phyloP scores from a whole-genome alignment of 2,797 vertebrate genomes.

The Arrhamphus sclerolepis region DNA sequence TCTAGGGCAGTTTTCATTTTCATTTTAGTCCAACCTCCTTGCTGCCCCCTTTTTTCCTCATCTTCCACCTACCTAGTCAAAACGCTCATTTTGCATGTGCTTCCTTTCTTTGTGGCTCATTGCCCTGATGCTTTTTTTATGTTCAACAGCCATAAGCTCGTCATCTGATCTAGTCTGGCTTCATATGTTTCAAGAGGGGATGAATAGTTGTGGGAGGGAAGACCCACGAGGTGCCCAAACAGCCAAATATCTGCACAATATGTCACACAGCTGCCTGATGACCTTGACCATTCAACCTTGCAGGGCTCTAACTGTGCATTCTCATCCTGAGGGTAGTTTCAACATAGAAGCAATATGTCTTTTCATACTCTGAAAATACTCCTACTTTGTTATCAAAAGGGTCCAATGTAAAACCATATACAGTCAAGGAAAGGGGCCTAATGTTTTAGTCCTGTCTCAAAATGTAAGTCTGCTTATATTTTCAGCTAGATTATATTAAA shows the following conservation, averaged over 20 bases:
- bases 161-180: slow-evolving; percentile 83
- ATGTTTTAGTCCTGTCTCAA: too few species aligned
- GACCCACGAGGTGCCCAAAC: slow-evolving; percentile 69
- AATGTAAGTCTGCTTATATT: too few species aligned
- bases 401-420: background rate
- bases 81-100: slow-evolving; percentile 83
- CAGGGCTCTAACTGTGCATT: slow-evolving; percentile 67
- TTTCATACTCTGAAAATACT: slow-evolving; percentile 29
- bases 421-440: background rate
- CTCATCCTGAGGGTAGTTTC: slow-evolving; percentile 56
- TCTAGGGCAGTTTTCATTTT: slow-evolving; percentile 14
- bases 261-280: slow-evolving; percentile 78
- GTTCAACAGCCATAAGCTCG: slow-evolving; percentile 97
- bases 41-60: slow-evolving; percentile 8
- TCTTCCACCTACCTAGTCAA: slow-evolving; percentile 71
- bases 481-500: too few species aligned
- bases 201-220: slow-evolving; percentile 56
- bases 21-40: slow-evolving; percentile 33
- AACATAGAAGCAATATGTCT: slow-evolving; percentile 52
- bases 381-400: slow-evolving; percentile 3
- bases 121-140: slow-evolving; percentile 99
- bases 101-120: slow-evolving; percentile 86
- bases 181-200: slow-evolving; percentile 67
- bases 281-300: slow-evolving; percentile 74
- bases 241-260: slow-evolving; percentile 72